Conservation (phyloP, 1,140 invertebrate genomes). For the Maniola jurtina region DNA sequence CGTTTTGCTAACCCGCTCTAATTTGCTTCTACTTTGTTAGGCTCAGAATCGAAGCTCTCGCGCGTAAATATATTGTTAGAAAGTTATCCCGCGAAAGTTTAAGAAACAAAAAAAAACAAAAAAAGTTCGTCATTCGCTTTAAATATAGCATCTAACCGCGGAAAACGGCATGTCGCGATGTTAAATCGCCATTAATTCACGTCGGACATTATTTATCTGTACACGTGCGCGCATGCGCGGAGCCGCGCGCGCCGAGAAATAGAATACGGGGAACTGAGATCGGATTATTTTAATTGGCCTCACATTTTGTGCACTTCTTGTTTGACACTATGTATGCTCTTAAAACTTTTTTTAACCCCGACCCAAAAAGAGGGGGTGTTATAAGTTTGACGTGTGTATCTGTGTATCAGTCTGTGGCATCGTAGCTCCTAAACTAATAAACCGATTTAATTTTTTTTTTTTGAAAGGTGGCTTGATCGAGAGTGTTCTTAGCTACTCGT, state of each 20-base stretch:
- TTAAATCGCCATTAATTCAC: conserved; percentile 44
- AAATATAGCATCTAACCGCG: conserved; percentile 27
- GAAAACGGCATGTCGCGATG: conserved; percentile 41
- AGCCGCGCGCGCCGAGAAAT: conserved; percentile 25
- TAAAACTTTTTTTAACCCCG: not conserved
- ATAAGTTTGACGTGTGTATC: no score
- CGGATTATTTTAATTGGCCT: conserved; percentile 39
- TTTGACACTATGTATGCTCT: conserved; percentile 2
- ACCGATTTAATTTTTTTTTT: no score
- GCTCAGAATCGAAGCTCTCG: no score
- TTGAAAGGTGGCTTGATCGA: no score
- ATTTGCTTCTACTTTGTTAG: no score
- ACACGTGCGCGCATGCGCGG: conserved; percentile 33
- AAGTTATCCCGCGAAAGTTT: conserved; percentile 9
- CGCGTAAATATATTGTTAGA: not conserved
- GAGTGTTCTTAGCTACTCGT: no score
- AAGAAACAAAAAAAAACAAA: conserved; percentile 11
- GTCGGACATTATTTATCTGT: conserved; percentile 39
- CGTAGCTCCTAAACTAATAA: no score
- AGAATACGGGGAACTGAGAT: conserved; percentile 33
- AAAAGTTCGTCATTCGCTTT: conserved; percentile 11
- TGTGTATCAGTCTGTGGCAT: no score
- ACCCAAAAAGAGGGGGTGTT: no score
- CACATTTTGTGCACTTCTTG: conserved; percentile 15
- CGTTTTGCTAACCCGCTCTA: no score